These are phyloP conservation scores for Indicator indicator DNA, from an alignment of 2,113 vertebrate species.

Conservation along the genomic window DNA sequence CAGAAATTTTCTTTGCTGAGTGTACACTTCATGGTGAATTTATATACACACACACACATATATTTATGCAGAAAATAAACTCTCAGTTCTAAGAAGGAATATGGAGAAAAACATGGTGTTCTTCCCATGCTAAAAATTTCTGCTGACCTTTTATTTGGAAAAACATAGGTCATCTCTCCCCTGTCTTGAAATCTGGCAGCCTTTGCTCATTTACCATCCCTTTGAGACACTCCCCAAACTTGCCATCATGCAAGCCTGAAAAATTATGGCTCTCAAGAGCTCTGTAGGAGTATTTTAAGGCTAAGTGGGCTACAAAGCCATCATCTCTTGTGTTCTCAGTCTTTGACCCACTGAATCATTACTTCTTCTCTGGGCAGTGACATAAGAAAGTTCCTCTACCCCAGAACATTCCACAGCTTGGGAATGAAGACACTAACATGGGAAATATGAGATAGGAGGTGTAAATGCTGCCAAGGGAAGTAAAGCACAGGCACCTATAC, in stretches of 20 bases:
- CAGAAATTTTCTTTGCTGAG: background rate
- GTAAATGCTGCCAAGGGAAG: background rate
- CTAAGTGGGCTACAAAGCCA: background rate
- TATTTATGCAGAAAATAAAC: slow-evolving; percentile 41
- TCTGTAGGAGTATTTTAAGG: slow-evolving; percentile 58
- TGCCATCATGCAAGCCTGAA: background rate
- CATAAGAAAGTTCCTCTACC: background rate
- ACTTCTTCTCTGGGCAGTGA: background rate
- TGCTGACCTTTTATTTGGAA: slow-evolving; percentile 60
- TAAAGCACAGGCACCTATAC: background rate
- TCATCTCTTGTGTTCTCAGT: background rate
- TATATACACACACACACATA: background rate
- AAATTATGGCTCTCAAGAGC: slow-evolving; percentile 53
- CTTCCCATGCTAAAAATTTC: slow-evolving; percentile 69
- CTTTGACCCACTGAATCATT: background rate
- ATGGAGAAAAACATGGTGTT: slow-evolving; percentile 54
- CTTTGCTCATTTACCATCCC: slow-evolving; percentile 41
- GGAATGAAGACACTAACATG: background rate
- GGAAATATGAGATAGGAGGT: background rate
- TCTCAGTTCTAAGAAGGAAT: slow-evolving; percentile 40
- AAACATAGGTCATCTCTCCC: slow-evolving; percentile 53
- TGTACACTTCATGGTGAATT: background rate
- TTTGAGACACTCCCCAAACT: slow-evolving; percentile 46
- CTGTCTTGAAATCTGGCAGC: slow-evolving; percentile 30
- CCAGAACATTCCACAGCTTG: background rate